Evolutionary conservation across 2,797 vertebrate species (phyloP), one percentile per base, ranked within the genome.

Genomic region (Acropternis orthonyx): DNA sequence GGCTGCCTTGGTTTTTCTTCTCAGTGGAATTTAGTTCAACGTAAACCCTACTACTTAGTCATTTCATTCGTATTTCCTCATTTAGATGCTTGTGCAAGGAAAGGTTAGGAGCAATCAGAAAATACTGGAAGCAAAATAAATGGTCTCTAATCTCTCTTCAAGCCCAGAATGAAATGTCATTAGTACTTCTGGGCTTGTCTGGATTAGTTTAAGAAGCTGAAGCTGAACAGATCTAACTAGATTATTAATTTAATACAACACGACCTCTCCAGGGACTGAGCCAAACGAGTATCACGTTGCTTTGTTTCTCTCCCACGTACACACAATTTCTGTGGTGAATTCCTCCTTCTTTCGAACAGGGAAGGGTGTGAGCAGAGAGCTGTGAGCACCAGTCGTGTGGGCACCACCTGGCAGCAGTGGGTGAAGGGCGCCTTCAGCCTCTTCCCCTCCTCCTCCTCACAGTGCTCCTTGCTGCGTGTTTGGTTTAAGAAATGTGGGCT

Each of bases 191-290:
- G 63, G 59, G 63, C 68, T 96, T 95, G 90, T 90, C 91, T 93
- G 83, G 78, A 89, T 96, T 97, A 94, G 74, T 90, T 83, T 94
- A 91, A 78, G 94, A 96, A 93, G 86, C 74, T 90, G 95, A 96
- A 94, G 88, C 88, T 49, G 81, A 95, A 88, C 66, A 94, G 93
- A 94, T 96, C 96, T 93, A 80, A 92, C 91, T 74, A 92, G 92
- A 73, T 96, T 90, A 96, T 95, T 93, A 93, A 89, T 95, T 91
- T 94, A 91, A 95, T 96, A 89, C 97, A 97, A 85, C 85, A 95
- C 2, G 2, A 86, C 79, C 80, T 92, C 93, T 88, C 76, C 51
- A 78, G 77, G 63, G 94, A 56, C 88, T 72, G 88, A 73, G 82
- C 74, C 92, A 92, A 96, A 92, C 0, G 7, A 90, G 55, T 37